Evolutionary conservation across 2,888 invertebrate genomes (phyloP).

Genomic region (Gibbula magus): DNA sequence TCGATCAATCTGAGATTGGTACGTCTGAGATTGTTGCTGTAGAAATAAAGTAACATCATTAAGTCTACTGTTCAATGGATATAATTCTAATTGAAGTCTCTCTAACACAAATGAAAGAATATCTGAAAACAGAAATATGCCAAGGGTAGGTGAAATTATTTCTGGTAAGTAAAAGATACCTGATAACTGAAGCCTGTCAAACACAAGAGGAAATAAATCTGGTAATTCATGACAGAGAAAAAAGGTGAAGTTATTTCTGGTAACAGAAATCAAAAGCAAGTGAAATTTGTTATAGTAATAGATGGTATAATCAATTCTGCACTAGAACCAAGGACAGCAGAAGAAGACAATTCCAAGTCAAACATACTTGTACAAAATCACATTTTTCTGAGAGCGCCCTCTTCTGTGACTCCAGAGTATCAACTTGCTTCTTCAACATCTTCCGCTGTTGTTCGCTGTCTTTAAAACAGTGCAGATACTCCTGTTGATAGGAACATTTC

Average conservation of each 20-base stretch:
- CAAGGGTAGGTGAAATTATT: too few species aligned
- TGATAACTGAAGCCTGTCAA: too few species aligned
- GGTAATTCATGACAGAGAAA: too few species aligned
- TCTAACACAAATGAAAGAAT: too few species aligned
- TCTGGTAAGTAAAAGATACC: too few species aligned
- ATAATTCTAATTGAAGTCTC: too few species aligned
- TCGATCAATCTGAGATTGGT: conserved; percentile 65
- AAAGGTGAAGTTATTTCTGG: too few species aligned
- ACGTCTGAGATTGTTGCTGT: conserved; percentile 64
- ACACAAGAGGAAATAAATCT: too few species aligned
- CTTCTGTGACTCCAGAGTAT: conserved; percentile 61
- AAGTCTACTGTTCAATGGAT: too few species aligned
- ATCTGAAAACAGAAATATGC: too few species aligned
- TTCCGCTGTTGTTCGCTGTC: conserved; percentile 65
- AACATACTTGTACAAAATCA: conserved; percentile 66
- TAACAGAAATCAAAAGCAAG: too few species aligned
- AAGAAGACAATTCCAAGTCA: not conserved
- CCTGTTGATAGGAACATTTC: conserved; percentile 41
- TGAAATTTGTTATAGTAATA: too few species aligned
- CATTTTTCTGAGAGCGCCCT: conserved; percentile 66
- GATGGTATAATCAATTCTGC: not conserved
- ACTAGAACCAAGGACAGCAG: not conserved
- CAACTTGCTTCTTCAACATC: conserved; percentile 59
- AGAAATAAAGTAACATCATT: not conserved
- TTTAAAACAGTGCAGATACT: conserved; percentile 53